Percentiles rank a stretch among this genome's conserved stretches.
Evolutionary conservation across 2,113 vertebrate species (phyloP).

Genomic region (Leptocoma aspasia): DNA sequence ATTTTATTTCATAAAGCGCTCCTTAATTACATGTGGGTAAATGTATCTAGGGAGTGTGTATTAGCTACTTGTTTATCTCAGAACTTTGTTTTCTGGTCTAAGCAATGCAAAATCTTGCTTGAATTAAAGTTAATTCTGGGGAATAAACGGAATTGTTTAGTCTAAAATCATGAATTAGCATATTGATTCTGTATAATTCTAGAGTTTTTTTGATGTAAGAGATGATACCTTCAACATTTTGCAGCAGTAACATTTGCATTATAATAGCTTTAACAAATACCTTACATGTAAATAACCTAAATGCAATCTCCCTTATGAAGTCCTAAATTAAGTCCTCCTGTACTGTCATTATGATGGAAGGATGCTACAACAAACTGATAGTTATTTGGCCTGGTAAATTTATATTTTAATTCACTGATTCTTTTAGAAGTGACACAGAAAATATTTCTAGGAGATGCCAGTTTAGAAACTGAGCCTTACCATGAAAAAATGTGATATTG

Average conservation of each 20-base stretch:
- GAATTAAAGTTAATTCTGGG: background rate
- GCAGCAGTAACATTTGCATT: background rate
- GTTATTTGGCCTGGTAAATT: background rate
- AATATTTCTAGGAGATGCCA: background rate
- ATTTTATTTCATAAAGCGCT: background rate
- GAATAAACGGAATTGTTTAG: background rate
- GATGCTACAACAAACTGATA: background rate
- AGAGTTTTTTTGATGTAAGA: background rate
- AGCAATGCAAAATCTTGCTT: background rate
- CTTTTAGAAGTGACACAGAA: background rate
- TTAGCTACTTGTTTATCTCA: background rate
- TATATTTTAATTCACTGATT: background rate
- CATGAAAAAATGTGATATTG: background rate
- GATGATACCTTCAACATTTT: background rate
- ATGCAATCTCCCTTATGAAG: background rate
- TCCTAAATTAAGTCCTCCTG: background rate
- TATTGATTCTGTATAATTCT: background rate
- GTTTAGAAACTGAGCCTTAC: background rate
- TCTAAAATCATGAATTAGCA: background rate
- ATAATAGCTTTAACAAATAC: background rate
- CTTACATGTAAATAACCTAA: background rate
- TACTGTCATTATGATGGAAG: background rate
- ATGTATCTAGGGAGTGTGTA: background rate
- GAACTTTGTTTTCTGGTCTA: background rate
- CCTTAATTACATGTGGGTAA: background rate